Percentiles rank a stretch among this genome's conserved stretches.
Evolutionary conservation across 2,888 invertebrate species (phyloP).

Genomic region (Allophyes oxyacanthae): DNA sequence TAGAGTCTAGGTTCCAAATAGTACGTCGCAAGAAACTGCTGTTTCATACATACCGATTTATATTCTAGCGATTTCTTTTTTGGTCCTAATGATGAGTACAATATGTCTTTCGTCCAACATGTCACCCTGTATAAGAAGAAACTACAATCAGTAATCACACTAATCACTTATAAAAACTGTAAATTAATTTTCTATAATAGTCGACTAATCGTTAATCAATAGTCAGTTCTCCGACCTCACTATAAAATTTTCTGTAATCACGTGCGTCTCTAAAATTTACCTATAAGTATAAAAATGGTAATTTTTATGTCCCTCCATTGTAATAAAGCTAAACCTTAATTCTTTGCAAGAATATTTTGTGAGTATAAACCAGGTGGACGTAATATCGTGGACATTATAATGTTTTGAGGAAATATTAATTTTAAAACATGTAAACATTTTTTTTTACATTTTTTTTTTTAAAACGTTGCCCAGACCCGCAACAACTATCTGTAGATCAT

Average conservation of each 20-base stretch:
- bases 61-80: too few species aligned
- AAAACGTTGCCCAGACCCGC: too few species aligned
- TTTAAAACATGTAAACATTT: slow-evolving; percentile 13
- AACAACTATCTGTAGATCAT: too few species aligned
- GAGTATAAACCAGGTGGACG: slow-evolving; percentile 62
- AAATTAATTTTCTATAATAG: slow-evolving; percentile 22
- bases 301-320: slow-evolving; percentile 68
- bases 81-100: too few species aligned
- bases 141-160: not conserved
- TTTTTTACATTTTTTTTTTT: not conserved
- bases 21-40: too few species aligned
- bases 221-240: slow-evolving; percentile 30
- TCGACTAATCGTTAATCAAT: slow-evolving; percentile 38
- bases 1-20: too few species aligned
- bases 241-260: slow-evolving; percentile 53
- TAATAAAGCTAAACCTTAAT: slow-evolving; percentile 70
- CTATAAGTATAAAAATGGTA: slow-evolving; percentile 64
- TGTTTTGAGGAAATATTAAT: slow-evolving; percentile 37
- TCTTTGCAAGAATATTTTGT: slow-evolving; percentile 63
- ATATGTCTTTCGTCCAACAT: too few species aligned
- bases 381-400: slow-evolving; percentile 45
- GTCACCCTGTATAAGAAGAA: not conserved
- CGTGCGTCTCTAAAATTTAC: slow-evolving; percentile 53
- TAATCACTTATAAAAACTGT: slow-evolving; percentile 11
- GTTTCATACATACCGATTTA: too few species aligned